Conservation (phyloP, 2,113 vertebrate species). For the Chloroceryle aenea region DNA sequence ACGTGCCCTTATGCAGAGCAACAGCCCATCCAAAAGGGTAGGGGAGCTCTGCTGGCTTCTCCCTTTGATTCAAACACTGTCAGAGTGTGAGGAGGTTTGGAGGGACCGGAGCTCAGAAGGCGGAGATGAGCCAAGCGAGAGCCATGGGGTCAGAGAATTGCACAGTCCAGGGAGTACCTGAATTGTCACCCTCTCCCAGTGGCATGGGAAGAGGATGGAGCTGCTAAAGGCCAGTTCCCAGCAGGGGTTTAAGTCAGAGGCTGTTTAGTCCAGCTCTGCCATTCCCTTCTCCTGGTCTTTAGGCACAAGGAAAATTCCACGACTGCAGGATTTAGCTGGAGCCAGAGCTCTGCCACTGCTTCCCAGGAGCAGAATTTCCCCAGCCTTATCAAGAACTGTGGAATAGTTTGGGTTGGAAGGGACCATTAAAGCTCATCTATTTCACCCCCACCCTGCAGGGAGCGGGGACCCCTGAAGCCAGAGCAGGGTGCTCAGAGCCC, state of each 20-base stretch:
- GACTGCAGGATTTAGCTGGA: neutral
- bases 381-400: neutral
- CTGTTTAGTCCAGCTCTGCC: neutral
- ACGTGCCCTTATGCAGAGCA: neutral
- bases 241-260: neutral
- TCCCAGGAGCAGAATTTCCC: neutral
- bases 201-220: neutral
- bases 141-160: accelerated
- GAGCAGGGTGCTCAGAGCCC: neutral
- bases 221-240: accelerated
- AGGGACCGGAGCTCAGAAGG: neutral
- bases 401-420: neutral
- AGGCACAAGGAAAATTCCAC: neutral
- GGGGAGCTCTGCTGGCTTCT: neutral
- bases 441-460: neutral
- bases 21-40: neutral
- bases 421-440: neutral
- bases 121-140: neutral
- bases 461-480: neutral
- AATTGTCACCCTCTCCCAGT: neutral
- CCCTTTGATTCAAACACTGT: neutral
- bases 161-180: neutral
- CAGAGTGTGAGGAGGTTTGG: neutral
- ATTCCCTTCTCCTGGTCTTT: neutral
- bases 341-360: accelerated